Percentiles rank a stretch among this genome's conserved stretches.
These are phyloP conservation scores for Sebastes fasciatus DNA, from an alignment of 2,113 vertebrate species.

Conservation along the genomic window DNA sequence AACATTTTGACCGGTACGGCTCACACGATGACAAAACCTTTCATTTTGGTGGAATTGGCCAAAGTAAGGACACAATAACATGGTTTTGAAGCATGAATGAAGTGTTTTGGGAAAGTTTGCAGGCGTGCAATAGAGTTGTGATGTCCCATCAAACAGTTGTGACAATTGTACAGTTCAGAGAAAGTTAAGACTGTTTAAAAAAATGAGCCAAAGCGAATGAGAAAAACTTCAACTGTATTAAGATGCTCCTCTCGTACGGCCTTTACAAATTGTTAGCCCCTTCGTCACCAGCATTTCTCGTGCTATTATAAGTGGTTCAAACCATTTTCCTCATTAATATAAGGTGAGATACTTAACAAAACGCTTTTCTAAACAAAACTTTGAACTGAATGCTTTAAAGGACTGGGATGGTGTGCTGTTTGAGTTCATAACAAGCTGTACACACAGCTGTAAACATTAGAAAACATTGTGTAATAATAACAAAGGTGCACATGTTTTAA, in stretches of 20 bases:
- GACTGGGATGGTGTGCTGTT: background rate
- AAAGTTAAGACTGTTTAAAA: too few species aligned
- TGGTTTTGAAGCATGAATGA: too few species aligned
- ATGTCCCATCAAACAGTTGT: too few species aligned
- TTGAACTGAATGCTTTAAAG: background rate
- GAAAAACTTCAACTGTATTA: background rate
- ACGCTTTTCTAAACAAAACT: background rate
- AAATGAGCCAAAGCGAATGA: too few species aligned
- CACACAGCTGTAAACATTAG: background rate
- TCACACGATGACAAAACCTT: too few species aligned
- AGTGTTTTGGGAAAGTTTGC: too few species aligned
- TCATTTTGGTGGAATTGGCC: too few species aligned
- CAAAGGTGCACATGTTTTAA: background rate
- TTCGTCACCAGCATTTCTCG: slow-evolving; percentile 51
- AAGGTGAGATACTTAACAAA: background rate
- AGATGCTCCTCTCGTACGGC: slow-evolving; percentile 11
- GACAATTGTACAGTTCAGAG: too few species aligned
- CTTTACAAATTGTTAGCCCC: slow-evolving; percentile 35
- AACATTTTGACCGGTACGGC: too few species aligned
- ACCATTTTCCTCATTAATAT: background rate
- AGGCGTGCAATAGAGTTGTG: too few species aligned
- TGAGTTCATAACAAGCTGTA: background rate
- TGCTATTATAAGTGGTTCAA: slow-evolving; percentile 27
- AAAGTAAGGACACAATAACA: too few species aligned
- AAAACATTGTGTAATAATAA: background rate